A percentile compares a stretch with the other conserved stretches of the same genome.
Conservation (phyloP, 1,140 invertebrate genomes). For the Brachystomella parvula region DNA sequence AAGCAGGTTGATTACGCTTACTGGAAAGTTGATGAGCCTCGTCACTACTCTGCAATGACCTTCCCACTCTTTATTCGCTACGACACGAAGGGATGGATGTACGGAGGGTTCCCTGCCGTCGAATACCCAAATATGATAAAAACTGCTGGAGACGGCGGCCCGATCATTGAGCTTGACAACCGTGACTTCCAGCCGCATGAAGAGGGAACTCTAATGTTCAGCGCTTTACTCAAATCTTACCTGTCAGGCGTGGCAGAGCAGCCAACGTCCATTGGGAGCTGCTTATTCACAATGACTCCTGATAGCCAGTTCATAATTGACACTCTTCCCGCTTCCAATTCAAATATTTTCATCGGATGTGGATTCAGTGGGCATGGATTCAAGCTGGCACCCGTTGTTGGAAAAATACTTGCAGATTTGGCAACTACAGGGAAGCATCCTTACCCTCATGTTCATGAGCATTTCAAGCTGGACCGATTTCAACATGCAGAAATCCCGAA, state of each 20-base stretch:
- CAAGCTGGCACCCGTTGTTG: conserved; percentile 19
- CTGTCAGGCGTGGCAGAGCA: background rate
- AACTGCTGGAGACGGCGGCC: conserved; percentile 1
- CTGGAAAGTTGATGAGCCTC: conserved; percentile 18
- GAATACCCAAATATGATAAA: conserved; percentile 23
- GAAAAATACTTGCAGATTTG: conserved; percentile 4
- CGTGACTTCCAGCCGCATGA: background rate
- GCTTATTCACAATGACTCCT: conserved; percentile 4
- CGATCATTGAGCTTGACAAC: conserved; percentile 13
- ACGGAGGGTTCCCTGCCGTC: conserved; percentile 8
- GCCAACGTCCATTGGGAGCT: background rate
- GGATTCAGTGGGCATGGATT: conserved; percentile 27
- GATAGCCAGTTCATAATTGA: conserved; percentile 17
- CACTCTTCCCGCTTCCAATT: background rate
- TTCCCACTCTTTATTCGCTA: conserved; percentile 15
- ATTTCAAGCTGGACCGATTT: too few relatives aligned
- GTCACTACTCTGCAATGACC: background rate
- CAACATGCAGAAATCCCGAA: too few relatives aligned
- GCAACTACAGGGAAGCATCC: background rate
- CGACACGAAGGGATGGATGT: background rate
- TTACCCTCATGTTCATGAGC: background rate
- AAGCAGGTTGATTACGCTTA: conserved; percentile 1
- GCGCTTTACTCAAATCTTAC: background rate
- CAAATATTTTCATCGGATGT: conserved; percentile 14
- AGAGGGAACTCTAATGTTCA: background rate